These are phyloP conservation scores for Bombus ignitus DNA, from an alignment of 1,140 invertebrate genomes.

Conservation along the genomic window DNA sequence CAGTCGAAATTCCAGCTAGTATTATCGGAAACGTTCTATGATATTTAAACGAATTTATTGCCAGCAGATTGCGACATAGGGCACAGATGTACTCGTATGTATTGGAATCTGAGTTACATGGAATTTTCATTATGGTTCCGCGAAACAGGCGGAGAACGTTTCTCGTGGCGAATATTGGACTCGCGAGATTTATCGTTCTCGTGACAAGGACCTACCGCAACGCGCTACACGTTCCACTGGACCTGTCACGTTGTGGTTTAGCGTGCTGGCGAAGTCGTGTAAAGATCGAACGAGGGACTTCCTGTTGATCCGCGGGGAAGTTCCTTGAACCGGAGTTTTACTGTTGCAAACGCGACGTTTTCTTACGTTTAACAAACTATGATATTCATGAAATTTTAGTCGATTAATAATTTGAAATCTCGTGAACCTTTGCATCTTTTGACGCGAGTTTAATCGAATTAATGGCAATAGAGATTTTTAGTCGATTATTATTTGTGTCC, in stretches of 20 bases:
- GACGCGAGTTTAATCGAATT: not conserved
- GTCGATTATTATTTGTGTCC: not conserved
- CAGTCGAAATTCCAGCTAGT: not conserved
- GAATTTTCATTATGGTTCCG: constrained; percentile 15
- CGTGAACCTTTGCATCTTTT: not conserved
- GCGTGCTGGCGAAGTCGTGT: not conserved
- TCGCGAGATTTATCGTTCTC: constrained; percentile 21
- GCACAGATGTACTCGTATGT: too few relatives aligned
- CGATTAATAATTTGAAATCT: not conserved
- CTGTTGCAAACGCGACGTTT: not conserved
- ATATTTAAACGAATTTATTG: constrained; percentile 49
- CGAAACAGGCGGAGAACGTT: not conserved
- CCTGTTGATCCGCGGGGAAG: not conserved
- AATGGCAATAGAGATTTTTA: not conserved
- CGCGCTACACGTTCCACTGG: not conserved
- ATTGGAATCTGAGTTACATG: not conserved
- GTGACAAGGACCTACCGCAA: constrained; percentile 37
- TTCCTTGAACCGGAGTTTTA: not conserved
- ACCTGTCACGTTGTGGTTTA: not conserved
- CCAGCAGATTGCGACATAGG: not conserved
- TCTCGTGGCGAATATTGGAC: constrained; percentile 29
- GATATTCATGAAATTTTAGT: not conserved
- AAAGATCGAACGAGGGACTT: constrained; percentile 10
- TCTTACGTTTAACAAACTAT: not conserved
- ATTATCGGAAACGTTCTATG: not conserved